Conservation (phyloP, 2,888 invertebrate genomes). For the Pseudanteris insignis region DNA sequence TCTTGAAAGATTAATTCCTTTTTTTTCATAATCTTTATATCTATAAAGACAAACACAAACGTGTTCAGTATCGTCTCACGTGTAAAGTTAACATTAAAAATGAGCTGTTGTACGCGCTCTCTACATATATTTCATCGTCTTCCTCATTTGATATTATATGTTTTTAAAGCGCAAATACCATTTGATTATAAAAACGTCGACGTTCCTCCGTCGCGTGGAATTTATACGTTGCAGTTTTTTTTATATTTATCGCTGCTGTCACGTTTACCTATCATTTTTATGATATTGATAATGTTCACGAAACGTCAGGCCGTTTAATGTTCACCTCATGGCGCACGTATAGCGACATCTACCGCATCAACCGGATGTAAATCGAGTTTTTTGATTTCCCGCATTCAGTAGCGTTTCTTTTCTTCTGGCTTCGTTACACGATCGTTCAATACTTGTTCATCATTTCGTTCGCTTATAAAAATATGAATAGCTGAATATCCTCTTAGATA, state of each 20-base stretch:
- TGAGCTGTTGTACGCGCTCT: conserved; percentile 30
- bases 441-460: no score
- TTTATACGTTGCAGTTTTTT: no score
- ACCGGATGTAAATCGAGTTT: no score
- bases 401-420: no score
- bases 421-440: no score
- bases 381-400: no score
- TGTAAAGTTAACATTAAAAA: conserved; percentile 39
- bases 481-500: no score
- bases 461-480: no score
- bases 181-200: conserved; percentile 28
- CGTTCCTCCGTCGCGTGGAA: conserved; percentile 11
- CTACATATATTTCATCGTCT: conserved; percentile 35
- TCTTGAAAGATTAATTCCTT: conserved; percentile 31
- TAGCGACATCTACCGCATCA: no score
- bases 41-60: conserved; percentile 31
- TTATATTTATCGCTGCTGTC: conserved; percentile 23
- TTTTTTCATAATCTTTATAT: conserved; percentile 38
- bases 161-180: conserved; percentile 30
- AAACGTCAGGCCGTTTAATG: conserved; percentile 14
- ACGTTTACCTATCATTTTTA: conserved; percentile 31
- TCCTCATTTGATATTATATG: conserved; percentile 37
- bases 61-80: conserved; percentile 33
- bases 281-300: conserved; percentile 20
- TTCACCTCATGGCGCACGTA: no score